These are phyloP conservation scores for Galago senegalensis DNA, from an alignment of 2,797 vertebrate genomes.

Conservation along the genomic window DNA sequence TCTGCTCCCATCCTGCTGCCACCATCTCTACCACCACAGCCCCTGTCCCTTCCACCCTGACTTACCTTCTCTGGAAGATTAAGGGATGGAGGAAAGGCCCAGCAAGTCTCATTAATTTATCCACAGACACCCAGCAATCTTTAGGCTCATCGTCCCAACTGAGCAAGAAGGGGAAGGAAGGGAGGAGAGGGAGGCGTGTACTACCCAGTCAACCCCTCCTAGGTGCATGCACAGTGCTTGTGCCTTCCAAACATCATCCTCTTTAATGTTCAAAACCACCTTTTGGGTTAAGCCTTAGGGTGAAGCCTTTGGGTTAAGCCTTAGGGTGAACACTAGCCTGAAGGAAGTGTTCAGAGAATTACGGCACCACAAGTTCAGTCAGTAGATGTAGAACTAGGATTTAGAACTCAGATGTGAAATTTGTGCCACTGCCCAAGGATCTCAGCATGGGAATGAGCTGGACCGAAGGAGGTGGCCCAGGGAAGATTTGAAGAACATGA, in stretches of 20 bases:
- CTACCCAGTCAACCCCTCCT: too few relatives aligned
- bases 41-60: background rate
- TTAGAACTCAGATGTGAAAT: background rate
- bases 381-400: background rate
- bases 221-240: background rate
- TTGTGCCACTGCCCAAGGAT: background rate
- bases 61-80: background rate
- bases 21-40: background rate
- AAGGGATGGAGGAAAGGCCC: background rate
- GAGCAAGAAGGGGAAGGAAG: background rate
- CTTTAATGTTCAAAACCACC: background rate
- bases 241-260: background rate
- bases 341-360: background rate
- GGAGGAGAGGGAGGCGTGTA: background rate
- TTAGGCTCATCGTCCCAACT: background rate
- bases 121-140: background rate
- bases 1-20: background rate
- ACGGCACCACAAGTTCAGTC: background rate
- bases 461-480: background rate
- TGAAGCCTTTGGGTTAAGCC: background rate
- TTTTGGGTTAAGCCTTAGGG: background rate
- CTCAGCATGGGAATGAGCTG: background rate
- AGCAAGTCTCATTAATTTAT: background rate
- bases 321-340: background rate
- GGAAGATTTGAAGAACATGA: background rate